A percentile compares a stretch with the other conserved stretches of the same genome.
Evolutionary conservation across 2,113 vertebrate species (phyloP).

Genomic region (Arvicanthis niloticus): DNA sequence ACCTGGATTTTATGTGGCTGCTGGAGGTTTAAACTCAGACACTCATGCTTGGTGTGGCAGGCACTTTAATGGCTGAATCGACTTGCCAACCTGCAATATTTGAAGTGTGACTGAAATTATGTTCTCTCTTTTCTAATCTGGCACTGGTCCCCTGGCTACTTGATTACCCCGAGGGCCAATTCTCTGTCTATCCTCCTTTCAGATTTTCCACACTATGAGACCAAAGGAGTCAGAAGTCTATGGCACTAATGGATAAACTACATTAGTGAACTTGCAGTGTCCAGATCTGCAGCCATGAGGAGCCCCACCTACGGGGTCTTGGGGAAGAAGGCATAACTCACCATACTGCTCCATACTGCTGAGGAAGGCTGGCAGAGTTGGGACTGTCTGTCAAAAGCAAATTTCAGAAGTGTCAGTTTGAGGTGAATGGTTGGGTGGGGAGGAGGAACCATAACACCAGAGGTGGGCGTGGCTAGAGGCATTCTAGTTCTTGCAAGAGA

Average conservation of each 20-base stretch:
- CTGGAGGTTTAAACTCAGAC: background rate
- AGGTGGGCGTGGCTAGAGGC: background rate
- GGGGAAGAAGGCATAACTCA: too few relatives aligned
- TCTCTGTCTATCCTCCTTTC: background rate
- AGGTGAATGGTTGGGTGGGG: background rate
- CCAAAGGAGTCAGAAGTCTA: background rate
- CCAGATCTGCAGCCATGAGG: background rate
- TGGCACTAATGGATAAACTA: fast-evolving
- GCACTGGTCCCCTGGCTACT: background rate
- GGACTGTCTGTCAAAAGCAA: background rate
- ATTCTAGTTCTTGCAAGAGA: background rate
- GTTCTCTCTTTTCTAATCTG: background rate
- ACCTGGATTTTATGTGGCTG: background rate
- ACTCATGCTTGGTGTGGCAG: background rate
- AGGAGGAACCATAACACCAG: background rate
- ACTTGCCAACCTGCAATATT: background rate
- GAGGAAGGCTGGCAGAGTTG: background rate
- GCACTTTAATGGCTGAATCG: background rate
- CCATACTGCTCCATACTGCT: background rate
- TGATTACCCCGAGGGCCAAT: background rate
- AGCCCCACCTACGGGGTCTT: background rate
- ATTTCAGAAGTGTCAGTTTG: background rate
- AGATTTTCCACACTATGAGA: background rate
- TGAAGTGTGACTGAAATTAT: background rate
- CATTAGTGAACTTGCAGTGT: background rate